Conservation (phyloP, 2,113 vertebrate genomes). For the Trichechus manatus region DNA sequence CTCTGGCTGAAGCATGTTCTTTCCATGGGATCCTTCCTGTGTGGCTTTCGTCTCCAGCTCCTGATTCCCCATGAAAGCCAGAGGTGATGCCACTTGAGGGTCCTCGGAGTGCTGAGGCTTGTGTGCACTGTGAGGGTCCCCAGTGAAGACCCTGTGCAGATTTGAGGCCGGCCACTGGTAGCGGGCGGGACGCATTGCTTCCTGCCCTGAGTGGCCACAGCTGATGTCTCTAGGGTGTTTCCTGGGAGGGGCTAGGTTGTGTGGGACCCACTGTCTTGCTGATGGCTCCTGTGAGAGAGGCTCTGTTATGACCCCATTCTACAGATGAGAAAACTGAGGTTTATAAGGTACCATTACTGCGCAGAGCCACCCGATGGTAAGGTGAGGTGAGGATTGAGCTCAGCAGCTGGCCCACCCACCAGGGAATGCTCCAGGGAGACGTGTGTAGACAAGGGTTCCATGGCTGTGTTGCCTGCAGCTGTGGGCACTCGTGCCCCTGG, state of each 20-base stretch:
- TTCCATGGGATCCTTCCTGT: not conserved
- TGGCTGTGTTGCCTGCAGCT: not conserved
- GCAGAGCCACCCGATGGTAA: not conserved
- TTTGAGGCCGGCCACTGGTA: not conserved
- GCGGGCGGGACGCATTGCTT: not conserved
- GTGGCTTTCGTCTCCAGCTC: not conserved
- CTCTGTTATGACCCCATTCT: not conserved
- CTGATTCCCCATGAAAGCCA: no score
- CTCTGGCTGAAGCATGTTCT: not conserved
- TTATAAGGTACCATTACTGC: not conserved
- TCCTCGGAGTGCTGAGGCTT: not conserved
- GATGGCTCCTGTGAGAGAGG: fast-evolving
- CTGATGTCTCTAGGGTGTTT: fast-evolving
- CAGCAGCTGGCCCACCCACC: not conserved
- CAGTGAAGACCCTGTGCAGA: not conserved
- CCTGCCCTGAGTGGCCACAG: not conserved
- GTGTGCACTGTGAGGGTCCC: not conserved
- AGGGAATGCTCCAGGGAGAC: not conserved
- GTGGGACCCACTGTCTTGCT: not conserved
- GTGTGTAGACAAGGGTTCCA: not conserved
- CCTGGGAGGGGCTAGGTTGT: not conserved
- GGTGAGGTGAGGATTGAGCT: not conserved
- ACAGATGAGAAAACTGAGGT: not conserved
- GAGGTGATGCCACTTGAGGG: not conserved
- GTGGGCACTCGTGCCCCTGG: not conserved